Percentiles rank a stretch among this genome's conserved stretches.
Conservation (phyloP, 1,140 invertebrate species). For the Olivierus martensii region DNA sequence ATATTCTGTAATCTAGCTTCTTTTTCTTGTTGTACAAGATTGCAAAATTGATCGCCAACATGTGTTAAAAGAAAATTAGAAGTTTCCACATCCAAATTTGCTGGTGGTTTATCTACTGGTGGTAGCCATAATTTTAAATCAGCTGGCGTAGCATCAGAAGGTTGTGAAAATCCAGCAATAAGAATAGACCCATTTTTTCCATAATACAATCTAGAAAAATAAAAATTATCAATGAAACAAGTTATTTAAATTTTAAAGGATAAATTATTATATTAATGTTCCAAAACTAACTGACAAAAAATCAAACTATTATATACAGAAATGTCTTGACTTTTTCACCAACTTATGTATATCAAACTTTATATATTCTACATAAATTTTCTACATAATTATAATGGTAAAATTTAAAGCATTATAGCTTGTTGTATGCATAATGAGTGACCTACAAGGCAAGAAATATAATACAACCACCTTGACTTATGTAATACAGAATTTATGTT, state of each 20-base stretch:
- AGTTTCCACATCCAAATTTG: constrained; percentile 69
- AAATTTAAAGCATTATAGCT: too few relatives aligned
- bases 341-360: neutral
- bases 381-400: too few relatives aligned
- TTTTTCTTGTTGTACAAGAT: constrained; percentile 78
- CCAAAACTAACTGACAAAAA: neutral
- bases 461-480: too few relatives aligned
- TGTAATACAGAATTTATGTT: too few relatives aligned
- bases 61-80: constrained; percentile 74
- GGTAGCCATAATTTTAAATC: constrained; percentile 70
- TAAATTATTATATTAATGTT: neutral
- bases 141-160: constrained; percentile 72
- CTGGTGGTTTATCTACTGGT: constrained; percentile 39
- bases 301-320: neutral
- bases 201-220: constrained; percentile 45
- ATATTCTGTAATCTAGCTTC: constrained; percentile 40
- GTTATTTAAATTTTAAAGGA: neutral
- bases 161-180: constrained; percentile 86
- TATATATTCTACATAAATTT: too few relatives aligned
- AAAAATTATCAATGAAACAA: neutral
- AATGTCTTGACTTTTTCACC: neutral
- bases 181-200: constrained; percentile 73
- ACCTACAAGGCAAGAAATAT: too few relatives aligned
- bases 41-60: constrained; percentile 92
- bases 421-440: too few relatives aligned